phyloP scores from a whole-genome alignment of 1,140 invertebrate species.

The Hycleus phaleratus region DNA sequence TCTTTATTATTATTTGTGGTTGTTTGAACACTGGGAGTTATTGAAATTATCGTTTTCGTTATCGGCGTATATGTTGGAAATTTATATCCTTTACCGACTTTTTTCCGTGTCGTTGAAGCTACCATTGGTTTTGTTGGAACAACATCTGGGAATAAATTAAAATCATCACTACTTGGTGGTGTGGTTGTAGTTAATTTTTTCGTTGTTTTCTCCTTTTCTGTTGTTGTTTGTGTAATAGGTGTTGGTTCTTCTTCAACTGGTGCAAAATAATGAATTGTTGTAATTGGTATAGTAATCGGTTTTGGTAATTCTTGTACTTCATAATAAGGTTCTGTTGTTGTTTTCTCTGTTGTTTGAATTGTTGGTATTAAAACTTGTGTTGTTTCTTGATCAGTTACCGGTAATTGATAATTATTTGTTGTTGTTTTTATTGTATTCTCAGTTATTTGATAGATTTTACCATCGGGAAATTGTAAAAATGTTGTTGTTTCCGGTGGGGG shows the following conservation, averaged over 20 bases:
- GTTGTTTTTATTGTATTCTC: conserved; percentile 3
- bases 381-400: not conserved
- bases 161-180: not conserved
- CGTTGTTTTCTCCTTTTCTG: not conserved
- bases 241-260: conserved; percentile 11
- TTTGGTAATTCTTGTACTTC: conserved; percentile 6
- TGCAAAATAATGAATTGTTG: conserved; percentile 15
- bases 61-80: not conserved
- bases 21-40: conserved; percentile 13
- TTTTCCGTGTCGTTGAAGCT: not conserved
- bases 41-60: conserved; percentile 12
- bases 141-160: not conserved
- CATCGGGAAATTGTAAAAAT: conserved; percentile 15
- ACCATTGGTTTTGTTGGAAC: not conserved
- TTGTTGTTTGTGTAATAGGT: not conserved
- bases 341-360: too few relatives aligned
- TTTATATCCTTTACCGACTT: not conserved
- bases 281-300: conserved; percentile 6
- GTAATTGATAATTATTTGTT: not conserved
- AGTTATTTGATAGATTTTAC: conserved; percentile 21
- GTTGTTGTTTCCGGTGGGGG: conserved; percentile 2
- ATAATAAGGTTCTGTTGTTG: too few relatives aligned
- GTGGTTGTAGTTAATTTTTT: not conserved
- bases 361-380: conserved; percentile 1
- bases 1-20: not conserved